Conservation (phyloP, 1,140 invertebrate genomes). For the Drosophila obscura region DNA sequence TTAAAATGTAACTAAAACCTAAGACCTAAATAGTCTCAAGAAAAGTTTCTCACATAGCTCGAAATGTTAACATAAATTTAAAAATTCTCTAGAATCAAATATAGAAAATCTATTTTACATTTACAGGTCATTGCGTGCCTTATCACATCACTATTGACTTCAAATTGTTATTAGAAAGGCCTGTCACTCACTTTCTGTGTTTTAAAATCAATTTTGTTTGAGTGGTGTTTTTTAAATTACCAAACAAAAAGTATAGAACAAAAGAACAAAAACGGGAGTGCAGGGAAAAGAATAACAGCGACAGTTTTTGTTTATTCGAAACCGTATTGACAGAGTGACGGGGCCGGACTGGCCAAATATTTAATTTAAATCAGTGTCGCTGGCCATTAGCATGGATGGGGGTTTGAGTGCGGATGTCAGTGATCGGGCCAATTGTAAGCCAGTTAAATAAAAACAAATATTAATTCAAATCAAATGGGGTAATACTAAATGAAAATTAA, state of each 20-base stretch:
- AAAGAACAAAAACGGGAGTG: slow-evolving; percentile 21
- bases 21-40: too few relatives aligned
- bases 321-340: slow-evolving; percentile 65
- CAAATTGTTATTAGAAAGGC: neutral
- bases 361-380: slow-evolving; percentile 81
- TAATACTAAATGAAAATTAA: slow-evolving; percentile 24
- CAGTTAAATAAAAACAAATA: slow-evolving; percentile 46
- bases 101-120: too few relatives aligned
- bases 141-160: neutral
- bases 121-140: too few relatives aligned
- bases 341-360: slow-evolving; percentile 57
- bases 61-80: too few relatives aligned
- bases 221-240: slow-evolving; percentile 28
- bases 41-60: too few relatives aligned
- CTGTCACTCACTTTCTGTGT: slow-evolving; percentile 7
- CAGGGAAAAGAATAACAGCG: slow-evolving; percentile 34
- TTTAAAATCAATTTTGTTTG: slow-evolving; percentile 16
- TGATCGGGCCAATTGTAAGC: slow-evolving; percentile 45
- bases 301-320: slow-evolving; percentile 60
- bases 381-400: slow-evolving; percentile 44
- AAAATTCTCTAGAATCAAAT: too few relatives aligned
- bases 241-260: slow-evolving; percentile 6
- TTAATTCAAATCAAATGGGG: slow-evolving; percentile 6
- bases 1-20: too few relatives aligned
- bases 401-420: slow-evolving; percentile 11